A percentile compares a stretch with the other conserved stretches of the same genome.
phyloP scores from a whole-genome alignment of 2,888 invertebrate species.

The Melangyna quadrimaculata region DNA sequence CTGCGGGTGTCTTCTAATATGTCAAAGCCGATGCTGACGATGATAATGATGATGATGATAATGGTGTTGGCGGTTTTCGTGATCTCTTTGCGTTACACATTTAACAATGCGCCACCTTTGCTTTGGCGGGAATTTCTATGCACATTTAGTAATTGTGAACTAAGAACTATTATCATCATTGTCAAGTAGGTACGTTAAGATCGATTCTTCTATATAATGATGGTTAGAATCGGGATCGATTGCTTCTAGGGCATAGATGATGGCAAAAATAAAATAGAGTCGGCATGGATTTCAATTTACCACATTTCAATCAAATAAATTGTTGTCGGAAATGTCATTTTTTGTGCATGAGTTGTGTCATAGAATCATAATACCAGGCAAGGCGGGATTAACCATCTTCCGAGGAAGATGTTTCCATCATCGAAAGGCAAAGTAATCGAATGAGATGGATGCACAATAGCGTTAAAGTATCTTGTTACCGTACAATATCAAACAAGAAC shows the following conservation, averaged over 20 bases:
- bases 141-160: not conserved
- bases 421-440: constrained; percentile 11
- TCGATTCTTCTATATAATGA: constrained; percentile 18
- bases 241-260: constrained; percentile 14
- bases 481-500: not conserved
- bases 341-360: constrained; percentile 36
- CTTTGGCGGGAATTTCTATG: constrained; percentile 4
- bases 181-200: not conserved
- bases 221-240: constrained; percentile 15
- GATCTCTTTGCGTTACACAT: constrained; percentile 37
- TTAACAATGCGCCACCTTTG: constrained; percentile 45
- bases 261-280: not conserved
- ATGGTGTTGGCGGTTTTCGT: constrained; percentile 46
- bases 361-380: not conserved
- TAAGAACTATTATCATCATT: constrained; percentile 9
- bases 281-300: constrained; percentile 50
- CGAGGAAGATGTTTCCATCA: constrained; percentile 49
- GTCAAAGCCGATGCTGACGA: constrained; percentile 47
- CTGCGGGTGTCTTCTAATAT: constrained; percentile 66
- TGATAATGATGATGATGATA: not conserved
- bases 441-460: constrained; percentile 27
- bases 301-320: constrained; percentile 62
- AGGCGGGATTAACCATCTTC: not conserved
- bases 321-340: constrained; percentile 62
- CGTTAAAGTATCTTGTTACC: constrained; percentile 1